phyloP scores from a whole-genome alignment of 2,888 invertebrate species.

The Trissonchulus latispiculum region DNA sequence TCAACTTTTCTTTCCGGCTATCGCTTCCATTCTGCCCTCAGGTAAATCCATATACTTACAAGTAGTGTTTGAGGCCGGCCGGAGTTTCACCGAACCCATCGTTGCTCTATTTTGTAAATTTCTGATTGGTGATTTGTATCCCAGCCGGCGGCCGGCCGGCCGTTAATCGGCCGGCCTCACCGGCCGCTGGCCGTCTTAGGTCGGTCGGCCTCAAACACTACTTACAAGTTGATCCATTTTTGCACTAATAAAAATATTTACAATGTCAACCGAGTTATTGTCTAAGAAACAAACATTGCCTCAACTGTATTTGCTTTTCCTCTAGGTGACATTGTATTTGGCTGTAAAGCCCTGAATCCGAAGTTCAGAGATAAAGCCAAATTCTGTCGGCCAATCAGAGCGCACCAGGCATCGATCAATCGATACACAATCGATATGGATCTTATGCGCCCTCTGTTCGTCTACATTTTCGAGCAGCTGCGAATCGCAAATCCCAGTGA shows the following conservation, averaged over 20 bases:
- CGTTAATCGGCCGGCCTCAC: no score
- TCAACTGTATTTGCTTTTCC: neutral
- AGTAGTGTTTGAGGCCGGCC: no score
- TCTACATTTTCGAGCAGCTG: conserved; percentile 50
- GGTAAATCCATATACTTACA: conserved; percentile 25
- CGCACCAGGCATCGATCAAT: conserved; percentile 49
- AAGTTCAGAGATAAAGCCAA: conserved; percentile 44
- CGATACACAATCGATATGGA: conserved; percentile 47
- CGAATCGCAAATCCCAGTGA: conserved; percentile 48
- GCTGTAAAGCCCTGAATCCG: conserved; percentile 48
- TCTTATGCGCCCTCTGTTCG: conserved; percentile 49
- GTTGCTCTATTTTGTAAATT: no score
- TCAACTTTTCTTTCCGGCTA: conserved; percentile 52
- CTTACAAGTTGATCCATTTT: no score
- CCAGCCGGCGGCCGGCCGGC: no score
- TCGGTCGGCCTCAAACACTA: no score
- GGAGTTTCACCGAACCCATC: neutral
- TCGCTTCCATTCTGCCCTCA: conserved; percentile 36
- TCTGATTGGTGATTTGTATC: no score
- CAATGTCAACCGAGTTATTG: neutral
- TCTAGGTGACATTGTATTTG: conserved; percentile 43
- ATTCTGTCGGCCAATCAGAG: conserved; percentile 47
- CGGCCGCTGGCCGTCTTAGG: no score
- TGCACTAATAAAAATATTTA: no score
- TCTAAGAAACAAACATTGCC: neutral